Percentiles rank a stretch among this genome's conserved stretches.
phyloP scores from a whole-genome alignment of 23 tunicate species.

The Clavelina lepadiformis region DNA sequence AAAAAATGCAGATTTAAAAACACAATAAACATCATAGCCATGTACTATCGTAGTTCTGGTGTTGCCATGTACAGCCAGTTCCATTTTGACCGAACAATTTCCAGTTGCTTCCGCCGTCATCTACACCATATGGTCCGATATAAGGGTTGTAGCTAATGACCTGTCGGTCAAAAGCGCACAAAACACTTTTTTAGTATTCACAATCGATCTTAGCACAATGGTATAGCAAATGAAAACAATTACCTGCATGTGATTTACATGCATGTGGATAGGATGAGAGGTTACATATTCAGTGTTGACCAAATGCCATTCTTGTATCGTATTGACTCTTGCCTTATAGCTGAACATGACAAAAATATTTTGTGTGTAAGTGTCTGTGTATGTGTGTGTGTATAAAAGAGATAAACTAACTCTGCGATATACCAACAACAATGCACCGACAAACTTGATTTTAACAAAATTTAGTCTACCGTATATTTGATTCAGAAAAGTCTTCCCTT shows the following conservation, averaged over 20 bases:
- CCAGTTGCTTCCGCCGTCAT: constrained; percentile 31
- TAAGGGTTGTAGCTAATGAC: constrained; percentile 53
- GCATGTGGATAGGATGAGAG: constrained; percentile 55
- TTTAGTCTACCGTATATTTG: no score
- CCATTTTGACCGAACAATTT: constrained; percentile 24
- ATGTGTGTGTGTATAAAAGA: no score
- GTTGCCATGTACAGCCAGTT: constrained; percentile 18
- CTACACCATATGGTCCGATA: constrained; percentile 47
- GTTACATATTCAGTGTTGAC: constrained; percentile 28
- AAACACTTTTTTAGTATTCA: no score
- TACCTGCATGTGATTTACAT: constrained; percentile 39
- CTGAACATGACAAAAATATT: no score
- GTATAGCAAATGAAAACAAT: no score
- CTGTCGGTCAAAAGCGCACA: no score
- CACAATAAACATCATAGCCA: background rate
- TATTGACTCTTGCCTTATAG: constrained; percentile 11
- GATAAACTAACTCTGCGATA: no score
- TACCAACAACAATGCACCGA: no score
- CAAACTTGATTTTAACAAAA: no score
- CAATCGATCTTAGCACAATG: no score
- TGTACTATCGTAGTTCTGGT: constrained; percentile 25
- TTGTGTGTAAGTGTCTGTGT: no score
- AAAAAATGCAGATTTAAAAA: no score
- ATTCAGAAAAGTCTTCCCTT: constrained; percentile 32
- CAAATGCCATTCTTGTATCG: constrained; percentile 38